Evolutionary conservation across 2,113 vertebrate species (phyloP).

Genomic region (Heptranchias perlo): DNA sequence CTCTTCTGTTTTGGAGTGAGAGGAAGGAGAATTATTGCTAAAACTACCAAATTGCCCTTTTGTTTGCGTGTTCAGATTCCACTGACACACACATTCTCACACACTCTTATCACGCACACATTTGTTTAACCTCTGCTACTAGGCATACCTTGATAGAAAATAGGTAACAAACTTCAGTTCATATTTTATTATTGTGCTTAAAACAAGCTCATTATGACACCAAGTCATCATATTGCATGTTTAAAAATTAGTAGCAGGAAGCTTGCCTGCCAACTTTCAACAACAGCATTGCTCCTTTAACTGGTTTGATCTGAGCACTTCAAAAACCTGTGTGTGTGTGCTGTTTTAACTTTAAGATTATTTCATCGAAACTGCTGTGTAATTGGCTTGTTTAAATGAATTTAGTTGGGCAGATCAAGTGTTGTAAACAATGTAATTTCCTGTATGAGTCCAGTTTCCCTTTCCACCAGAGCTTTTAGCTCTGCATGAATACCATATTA

Average conservation of each 20-base stretch:
- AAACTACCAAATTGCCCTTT: not conserved
- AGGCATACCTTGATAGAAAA: not conserved
- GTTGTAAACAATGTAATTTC: conserved; percentile 1
- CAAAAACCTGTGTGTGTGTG: not conserved
- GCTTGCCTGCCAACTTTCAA: not conserved
- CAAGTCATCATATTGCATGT: not conserved
- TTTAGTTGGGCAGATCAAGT: conserved; percentile 11
- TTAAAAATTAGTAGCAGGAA: not conserved
- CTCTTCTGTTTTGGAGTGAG: not conserved
- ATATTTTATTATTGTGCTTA: not conserved
- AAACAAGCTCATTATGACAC: not conserved
- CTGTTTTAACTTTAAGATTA: not conserved
- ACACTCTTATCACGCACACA: too few relatives aligned
- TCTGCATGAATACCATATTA: not conserved
- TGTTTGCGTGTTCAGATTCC: not conserved
- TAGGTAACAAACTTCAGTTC: not conserved
- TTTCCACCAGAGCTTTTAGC: not conserved
- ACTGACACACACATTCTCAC: not conserved
- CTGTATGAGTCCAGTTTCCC: not conserved
- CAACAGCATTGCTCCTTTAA: not conserved
- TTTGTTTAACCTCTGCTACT: not conserved
- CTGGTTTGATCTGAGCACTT: not conserved
- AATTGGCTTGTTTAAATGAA: not conserved
- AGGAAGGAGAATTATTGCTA: not conserved
- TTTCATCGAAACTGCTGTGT: not conserved